A percentile compares a stretch with the other conserved stretches of the same genome.
Conservation (phyloP, 2,888 invertebrate genomes). For the Anoncus sp. region DNA sequence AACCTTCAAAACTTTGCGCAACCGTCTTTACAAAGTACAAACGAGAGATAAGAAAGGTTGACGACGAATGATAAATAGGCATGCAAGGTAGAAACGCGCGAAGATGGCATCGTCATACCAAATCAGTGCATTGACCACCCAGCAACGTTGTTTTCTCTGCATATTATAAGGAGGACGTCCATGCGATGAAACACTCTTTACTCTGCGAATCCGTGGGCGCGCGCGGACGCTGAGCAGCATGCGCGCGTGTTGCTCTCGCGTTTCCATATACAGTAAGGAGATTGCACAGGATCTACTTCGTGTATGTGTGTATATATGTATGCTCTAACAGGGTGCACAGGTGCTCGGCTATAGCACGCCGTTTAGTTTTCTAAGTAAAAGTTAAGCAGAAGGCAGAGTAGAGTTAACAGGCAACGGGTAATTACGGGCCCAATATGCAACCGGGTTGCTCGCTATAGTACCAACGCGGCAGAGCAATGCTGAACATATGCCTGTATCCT, state of each 20-base stretch:
- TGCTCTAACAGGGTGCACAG: constrained; percentile 43
- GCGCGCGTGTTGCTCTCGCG: constrained; percentile 44
- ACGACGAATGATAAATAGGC: constrained; percentile 3
- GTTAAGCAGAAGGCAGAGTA: constrained; percentile 65
- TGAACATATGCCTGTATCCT: constrained; percentile 43
- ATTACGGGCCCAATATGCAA: constrained; percentile 80
- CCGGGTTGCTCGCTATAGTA: constrained; percentile 65
- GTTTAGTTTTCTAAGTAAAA: constrained; percentile 63
- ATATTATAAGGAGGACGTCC: background rate
- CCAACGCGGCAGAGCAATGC: constrained; percentile 27
- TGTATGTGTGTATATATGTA: constrained; percentile 11
- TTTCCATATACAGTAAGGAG: constrained; percentile 53
- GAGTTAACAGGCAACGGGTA: constrained; percentile 71
- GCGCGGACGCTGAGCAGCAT: no score
- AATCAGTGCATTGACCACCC: constrained; percentile 47
- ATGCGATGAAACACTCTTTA: background rate
- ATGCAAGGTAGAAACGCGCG: constrained; percentile 12
- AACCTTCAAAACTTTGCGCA: no score
- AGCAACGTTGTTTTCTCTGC: constrained; percentile 2
- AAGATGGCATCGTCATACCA: constrained; percentile 50
- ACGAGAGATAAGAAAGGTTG: no score
- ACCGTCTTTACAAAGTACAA: no score
- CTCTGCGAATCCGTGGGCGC: constrained; percentile 24
- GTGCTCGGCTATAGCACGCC: constrained; percentile 59
- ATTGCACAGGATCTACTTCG: constrained; percentile 32